phyloP scores from a whole-genome alignment of 2,113 vertebrate genomes.

The Podarcis muralis region DNA sequence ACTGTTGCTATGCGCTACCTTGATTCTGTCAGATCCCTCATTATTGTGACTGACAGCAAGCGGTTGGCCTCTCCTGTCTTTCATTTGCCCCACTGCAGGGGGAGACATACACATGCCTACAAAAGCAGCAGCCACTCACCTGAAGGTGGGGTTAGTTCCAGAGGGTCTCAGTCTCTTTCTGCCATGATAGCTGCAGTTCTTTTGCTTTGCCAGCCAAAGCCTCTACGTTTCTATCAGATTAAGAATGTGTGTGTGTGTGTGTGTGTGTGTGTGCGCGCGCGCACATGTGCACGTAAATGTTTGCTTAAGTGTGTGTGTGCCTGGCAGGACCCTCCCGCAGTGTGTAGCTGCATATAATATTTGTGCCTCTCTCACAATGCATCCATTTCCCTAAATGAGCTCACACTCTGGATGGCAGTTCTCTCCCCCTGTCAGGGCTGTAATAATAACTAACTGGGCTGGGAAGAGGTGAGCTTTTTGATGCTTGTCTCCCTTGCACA shows the following conservation, averaged over 20 bases:
- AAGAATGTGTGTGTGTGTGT: background rate
- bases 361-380: slow-evolving; percentile 9
- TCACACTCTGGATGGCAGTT: slow-evolving; percentile 23
- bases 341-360: background rate
- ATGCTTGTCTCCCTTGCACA: slow-evolving; percentile 14
- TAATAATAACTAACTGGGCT: slow-evolving; percentile 20
- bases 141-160: background rate
- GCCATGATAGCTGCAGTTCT: background rate
- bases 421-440: background rate
- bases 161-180: background rate
- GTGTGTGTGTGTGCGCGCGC: too few relatives aligned
- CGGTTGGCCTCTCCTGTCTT: background rate
- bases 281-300: background rate
- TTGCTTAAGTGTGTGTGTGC: background rate
- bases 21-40: background rate
- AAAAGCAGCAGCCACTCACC: background rate
- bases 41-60: background rate
- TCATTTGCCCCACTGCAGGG: background rate
- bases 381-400: slow-evolving; percentile 23
- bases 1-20: background rate
- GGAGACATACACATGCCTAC: background rate
- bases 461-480: background rate
- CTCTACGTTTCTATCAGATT: background rate
- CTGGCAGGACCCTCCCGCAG: slow-evolving; percentile 7
- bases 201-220: background rate